phyloP scores from a whole-genome alignment of 2,113 vertebrate genomes.

The Xyliphius kryptos region DNA sequence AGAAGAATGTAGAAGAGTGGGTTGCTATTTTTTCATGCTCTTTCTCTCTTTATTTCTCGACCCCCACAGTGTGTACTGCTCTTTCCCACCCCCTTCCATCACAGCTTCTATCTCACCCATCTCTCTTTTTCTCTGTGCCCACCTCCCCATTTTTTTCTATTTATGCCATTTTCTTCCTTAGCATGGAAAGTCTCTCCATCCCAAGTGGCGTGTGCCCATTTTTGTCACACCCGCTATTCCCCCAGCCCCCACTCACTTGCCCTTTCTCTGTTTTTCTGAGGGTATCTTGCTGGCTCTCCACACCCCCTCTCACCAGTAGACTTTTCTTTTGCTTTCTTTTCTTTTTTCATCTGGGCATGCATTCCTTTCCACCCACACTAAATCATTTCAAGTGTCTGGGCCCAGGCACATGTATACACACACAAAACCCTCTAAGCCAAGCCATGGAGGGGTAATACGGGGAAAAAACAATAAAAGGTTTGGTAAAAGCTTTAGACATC shows the following conservation, averaged over 20 bases:
- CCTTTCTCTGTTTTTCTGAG: slow-evolving; percentile 58
- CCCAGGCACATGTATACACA: slow-evolving; percentile 39
- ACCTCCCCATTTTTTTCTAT: too few relatives aligned
- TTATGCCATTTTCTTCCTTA: too few relatives aligned
- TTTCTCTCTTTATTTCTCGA: slow-evolving; percentile 39
- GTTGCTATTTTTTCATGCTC: slow-evolving; percentile 51
- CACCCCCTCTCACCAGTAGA: slow-evolving; percentile 57
- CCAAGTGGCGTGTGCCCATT: slow-evolving; percentile 47
- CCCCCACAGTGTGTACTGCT: too few relatives aligned
- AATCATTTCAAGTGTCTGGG: slow-evolving; percentile 76
- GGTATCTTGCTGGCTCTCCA: slow-evolving; percentile 45
- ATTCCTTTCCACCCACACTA: slow-evolving; percentile 77
- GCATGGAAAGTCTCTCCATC: slow-evolving; percentile 46
- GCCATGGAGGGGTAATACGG: slow-evolving; percentile 7
- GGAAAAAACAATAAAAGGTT: too few relatives aligned
- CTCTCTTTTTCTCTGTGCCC: slow-evolving; percentile 33
- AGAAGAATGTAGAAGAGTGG: slow-evolving; percentile 68
- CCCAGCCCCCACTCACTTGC: slow-evolving; percentile 41
- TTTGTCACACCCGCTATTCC: neutral
- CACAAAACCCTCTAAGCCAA: too few relatives aligned
- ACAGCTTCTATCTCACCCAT: slow-evolving; percentile 54
- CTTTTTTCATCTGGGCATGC: slow-evolving; percentile 63
- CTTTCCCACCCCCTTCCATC: too few relatives aligned
- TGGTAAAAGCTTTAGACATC: too few relatives aligned
- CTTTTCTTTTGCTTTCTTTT: slow-evolving; percentile 68